phyloP scores from a whole-genome alignment of 2,113 vertebrate species.

The Cynopterus brachyotis region DNA sequence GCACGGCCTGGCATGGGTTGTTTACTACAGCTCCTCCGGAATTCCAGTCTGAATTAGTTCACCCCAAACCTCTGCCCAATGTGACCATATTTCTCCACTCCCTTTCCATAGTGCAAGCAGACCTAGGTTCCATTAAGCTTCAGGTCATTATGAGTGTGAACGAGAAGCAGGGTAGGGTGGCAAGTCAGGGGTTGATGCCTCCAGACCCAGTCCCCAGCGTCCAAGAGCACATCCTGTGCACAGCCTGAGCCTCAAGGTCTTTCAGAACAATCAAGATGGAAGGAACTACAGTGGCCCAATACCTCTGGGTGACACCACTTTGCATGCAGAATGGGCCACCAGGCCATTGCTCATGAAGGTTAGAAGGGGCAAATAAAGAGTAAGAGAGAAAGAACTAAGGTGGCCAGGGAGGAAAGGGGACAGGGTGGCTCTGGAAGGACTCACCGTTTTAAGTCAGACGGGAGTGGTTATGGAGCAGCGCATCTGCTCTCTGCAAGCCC shows the following conservation, averaged over 20 bases:
- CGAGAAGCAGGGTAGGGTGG: neutral
- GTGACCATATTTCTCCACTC: neutral
- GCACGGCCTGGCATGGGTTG: fast-evolving
- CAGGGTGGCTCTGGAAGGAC: neutral
- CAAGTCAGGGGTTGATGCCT: neutral
- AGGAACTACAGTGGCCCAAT: fast-evolving
- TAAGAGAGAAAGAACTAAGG: neutral
- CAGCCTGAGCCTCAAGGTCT: neutral
- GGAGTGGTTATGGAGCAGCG: neutral
- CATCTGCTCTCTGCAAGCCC: neutral
- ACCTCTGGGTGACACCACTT: neutral
- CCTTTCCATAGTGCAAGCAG: neutral
- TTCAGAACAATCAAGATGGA: neutral
- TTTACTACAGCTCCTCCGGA: neutral
- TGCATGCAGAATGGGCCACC: neutral
- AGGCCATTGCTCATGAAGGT: neutral
- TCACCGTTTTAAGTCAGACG: neutral
- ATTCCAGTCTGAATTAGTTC: neutral
- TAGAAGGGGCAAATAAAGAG: neutral
- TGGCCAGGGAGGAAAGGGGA: neutral
- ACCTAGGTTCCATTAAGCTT: neutral
- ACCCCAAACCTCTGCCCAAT: neutral
- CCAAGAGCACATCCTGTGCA: neutral
- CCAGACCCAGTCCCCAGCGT: neutral
- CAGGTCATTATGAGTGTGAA: neutral